Conservation (phyloP, 2,113 vertebrate genomes). For the Platichthys flesus region DNA sequence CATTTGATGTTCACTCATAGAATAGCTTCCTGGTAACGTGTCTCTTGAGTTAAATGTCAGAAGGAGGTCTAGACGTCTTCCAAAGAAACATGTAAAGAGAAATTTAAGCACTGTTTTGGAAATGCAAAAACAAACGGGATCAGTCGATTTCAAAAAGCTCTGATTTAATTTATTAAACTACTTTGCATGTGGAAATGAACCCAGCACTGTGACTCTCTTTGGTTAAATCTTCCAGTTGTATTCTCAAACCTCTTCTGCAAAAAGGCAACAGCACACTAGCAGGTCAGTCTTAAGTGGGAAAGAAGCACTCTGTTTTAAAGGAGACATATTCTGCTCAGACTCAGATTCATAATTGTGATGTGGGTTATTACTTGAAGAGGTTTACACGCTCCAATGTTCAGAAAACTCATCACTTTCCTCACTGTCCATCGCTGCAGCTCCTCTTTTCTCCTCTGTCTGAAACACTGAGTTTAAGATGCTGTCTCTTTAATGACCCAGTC, state of each 20-base stretch:
- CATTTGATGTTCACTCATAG: constrained; percentile 17
- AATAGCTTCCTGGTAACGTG: constrained; percentile 13
- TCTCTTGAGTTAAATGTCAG: not conserved
- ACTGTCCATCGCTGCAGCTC: not conserved
- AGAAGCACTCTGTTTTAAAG: too few relatives aligned
- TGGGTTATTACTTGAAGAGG: not conserved
- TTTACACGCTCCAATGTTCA: not conserved
- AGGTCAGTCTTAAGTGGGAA: not conserved
- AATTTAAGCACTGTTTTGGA: not conserved
- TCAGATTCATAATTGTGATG: too few relatives aligned
- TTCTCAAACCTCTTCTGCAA: not conserved
- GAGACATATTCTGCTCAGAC: too few relatives aligned
- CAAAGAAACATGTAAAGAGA: not conserved
- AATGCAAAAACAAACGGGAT: too few relatives aligned
- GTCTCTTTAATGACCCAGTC: too few relatives aligned
- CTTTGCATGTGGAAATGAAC: not conserved
- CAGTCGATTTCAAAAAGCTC: too few relatives aligned
- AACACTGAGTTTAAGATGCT: not conserved
- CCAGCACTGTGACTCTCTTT: not conserved
- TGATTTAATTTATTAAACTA: too few relatives aligned
- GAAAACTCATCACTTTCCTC: not conserved
- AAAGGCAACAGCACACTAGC: not conserved
- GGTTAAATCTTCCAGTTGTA: too few relatives aligned
- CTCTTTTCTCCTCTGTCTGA: not conserved
- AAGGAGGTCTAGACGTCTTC: not conserved